Percentiles rank a stretch among this genome's conserved stretches.
Conservation (phyloP, 2,797 vertebrate genomes). For the Enteromius thamalakanensis region DNA sequence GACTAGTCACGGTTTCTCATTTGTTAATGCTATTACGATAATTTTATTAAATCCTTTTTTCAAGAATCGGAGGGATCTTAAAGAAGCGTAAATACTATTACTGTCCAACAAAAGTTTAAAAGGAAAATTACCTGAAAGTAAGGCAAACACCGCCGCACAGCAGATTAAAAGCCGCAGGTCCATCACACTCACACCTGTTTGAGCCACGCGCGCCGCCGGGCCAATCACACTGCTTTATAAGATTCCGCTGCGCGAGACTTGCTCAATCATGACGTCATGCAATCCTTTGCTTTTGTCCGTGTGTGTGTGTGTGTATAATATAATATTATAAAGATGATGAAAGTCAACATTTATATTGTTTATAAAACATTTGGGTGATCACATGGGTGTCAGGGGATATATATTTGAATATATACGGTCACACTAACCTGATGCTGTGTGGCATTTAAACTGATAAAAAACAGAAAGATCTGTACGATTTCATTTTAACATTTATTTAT, state of each 20-base stretch:
- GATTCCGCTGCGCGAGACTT: not conserved
- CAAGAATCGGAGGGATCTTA: not conserved
- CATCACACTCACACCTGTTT: slow-evolving; percentile 14
- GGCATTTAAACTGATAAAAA: too few species aligned
- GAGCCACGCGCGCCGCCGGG: not conserved
- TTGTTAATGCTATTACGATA: not conserved
- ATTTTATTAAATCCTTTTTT: not conserved
- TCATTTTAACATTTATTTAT: too few species aligned
- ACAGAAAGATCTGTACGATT: too few species aligned
- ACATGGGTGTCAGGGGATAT: not conserved
- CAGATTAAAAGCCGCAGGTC: not conserved
- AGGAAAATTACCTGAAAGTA: not conserved
- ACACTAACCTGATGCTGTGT: too few species aligned
- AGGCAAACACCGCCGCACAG: slow-evolving; percentile 1
- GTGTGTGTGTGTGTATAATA: too few species aligned
- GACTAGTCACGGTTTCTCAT: not conserved
- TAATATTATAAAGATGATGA: too few species aligned
- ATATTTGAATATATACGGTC: too few species aligned
- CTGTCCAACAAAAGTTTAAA: not conserved
- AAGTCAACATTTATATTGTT: not conserved
- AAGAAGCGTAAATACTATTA: not conserved
- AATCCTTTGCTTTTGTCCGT: not conserved
- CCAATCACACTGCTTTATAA: slow-evolving; percentile 12
- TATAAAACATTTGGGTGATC: not conserved
- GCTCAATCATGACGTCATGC: slow-evolving; percentile 21